Base-by-base conservation (phyloP, 2,113 vertebrate species). In the Apus apus region DNA sequence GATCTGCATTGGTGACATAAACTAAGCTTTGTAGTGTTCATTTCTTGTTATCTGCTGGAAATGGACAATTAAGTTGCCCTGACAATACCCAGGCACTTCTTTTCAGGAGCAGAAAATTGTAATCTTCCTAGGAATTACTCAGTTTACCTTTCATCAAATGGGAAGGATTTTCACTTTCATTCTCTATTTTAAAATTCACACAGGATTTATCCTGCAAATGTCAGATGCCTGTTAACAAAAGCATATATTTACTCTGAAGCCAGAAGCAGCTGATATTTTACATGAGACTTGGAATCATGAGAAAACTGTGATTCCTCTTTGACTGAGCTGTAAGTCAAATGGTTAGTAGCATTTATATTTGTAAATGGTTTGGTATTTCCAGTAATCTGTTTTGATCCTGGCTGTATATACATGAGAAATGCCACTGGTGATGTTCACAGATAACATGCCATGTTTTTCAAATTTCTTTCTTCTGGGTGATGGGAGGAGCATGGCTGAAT, bases 171-270 rank as follows among this genome's bases (percentile, higher is more conserved):
- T 96, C 54, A 93, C 76, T 96, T 96, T 87, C 54, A 82, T 93
- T 94, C 83, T 94, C 80, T 89, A 20, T 76, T 89, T 89, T 89
- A 70, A 95, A 96, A 95, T 90, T 92, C 93, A 93, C 90, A 61
- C 46, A 93, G 94, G 90, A 75, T 75, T 93, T 76, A 68, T 67
- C 80, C 74, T 60, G 92, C 34, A 95, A 95, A 93, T 87, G 61
- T 85, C 93, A 96, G 92, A 54, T 89, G 50, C 73, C 80, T 89
- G 84, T 92, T 89, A 92, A 89, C 70, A 91, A 87, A 90, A 91
- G 65, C 70, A 92, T 36, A 70, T 76, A 89, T 94, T 96, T 90
- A 78, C 58, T 87, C 70, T 70, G 62, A 74, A 90, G 70, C 56
- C 54, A 81, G 86, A 78, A 87, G 57, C n/a, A 90, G 73, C 54